Percentiles rank a stretch among this genome's conserved stretches.
These are phyloP conservation scores for Thecocarcelia acutangulata DNA, from an alignment of 2,888 invertebrate genomes.

Conservation along the genomic window DNA sequence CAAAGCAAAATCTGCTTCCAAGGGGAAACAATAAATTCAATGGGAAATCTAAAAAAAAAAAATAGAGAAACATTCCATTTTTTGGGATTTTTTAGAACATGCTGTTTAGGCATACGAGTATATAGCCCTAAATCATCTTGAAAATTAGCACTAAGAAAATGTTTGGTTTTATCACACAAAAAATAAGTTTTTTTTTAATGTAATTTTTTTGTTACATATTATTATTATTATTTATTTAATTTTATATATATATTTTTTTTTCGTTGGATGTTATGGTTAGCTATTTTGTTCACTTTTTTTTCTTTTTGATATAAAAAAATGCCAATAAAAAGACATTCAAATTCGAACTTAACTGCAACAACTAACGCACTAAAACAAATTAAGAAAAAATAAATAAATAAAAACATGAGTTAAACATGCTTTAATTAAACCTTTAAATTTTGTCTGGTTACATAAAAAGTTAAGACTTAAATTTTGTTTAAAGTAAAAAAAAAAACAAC, in stretches of 20 bases:
- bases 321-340: conserved; percentile 11
- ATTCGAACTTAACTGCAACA: conserved; percentile 50
- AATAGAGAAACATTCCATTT: too few relatives aligned
- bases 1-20: too few relatives aligned
- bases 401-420: conserved; percentile 62
- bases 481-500: conserved; percentile 6
- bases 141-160: too few relatives aligned
- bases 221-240: too few relatives aligned
- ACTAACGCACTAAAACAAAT: conserved; percentile 51
- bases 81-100: too few relatives aligned
- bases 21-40: too few relatives aligned
- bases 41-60: too few relatives aligned
- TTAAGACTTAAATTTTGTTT: conserved; percentile 23
- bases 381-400: conserved; percentile 19
- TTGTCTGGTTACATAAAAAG: conserved; percentile 50
- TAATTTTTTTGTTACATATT: too few relatives aligned
- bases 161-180: too few relatives aligned
- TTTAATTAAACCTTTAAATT: conserved; percentile 61
- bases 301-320: conserved; percentile 35
- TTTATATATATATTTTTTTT: conserved; percentile 30
- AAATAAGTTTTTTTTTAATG: too few relatives aligned
- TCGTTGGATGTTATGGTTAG: conserved; percentile 42
- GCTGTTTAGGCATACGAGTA: too few relatives aligned
- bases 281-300: conserved; percentile 58
- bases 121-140: too few relatives aligned